Base-by-base conservation (phyloP, 2,888 invertebrate genomes). In the Drosophila multiciliata region DNA sequence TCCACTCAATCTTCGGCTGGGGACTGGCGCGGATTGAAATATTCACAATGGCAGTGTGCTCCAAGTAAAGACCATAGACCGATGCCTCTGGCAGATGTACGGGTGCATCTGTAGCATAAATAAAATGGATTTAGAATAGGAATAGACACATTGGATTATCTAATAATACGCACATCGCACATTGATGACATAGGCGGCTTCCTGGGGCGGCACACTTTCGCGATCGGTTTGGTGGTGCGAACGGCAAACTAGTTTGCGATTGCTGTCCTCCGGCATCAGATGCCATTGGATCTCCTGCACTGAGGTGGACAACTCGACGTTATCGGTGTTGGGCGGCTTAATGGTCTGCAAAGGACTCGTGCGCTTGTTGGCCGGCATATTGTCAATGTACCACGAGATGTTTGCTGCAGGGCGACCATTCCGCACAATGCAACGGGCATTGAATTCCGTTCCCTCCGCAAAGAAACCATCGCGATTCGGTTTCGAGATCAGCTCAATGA, bases 1-100 rank as follows among this genome's bases (percentile, higher is more conserved):
- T 93, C 97, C 97, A 97, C 79, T 95, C 94, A 40, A 95, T 94
- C n/a, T 87, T 89, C 0, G 97, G 97, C 58, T 93, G 93, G 0
- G 97, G 97, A 92, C 96, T 96, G 17, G 97, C 95, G 5, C 95
- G 94, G 33, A 97, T 94, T 1, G 95, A 95, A n/a, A 97, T 95
- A 76, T 95, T 95, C 60, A 97, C 95, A 3, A 94, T 93, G 1
- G 96, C 97, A n/a, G 95, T 94, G 48, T 95, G 94, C 6, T 96
- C 96, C 74, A 97, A 93, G 72, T 95, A 95, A 70, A 96, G 95
- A 0, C 97, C 97, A 91, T 97, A 97, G 66, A 95, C 95, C 40
- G 95, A 95, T 69, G 95, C 93, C 15, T 95, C 94, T 0, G 94
- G 94, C 36, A 94, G 93, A 35, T 94, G 94, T 52, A 95, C 94